Base-by-base conservation (phyloP, 2,797 vertebrate species). In the Pogoniulus pusillus region DNA sequence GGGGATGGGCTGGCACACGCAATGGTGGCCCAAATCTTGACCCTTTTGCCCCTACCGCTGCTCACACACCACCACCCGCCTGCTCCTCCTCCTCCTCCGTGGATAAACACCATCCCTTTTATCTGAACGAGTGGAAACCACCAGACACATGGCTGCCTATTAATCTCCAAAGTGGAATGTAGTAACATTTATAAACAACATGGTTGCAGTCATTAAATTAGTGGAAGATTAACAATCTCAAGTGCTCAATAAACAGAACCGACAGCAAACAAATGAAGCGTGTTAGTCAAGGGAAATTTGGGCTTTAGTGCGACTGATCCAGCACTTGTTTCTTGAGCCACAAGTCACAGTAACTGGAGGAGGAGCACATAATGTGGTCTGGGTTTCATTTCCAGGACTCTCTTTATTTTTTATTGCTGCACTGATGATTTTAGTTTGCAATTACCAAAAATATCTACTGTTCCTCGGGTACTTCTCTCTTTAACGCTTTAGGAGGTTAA, bases 371-470 rank as follows among this genome's bases (percentile, higher is more conserved):
- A 81, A 51, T 41, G 47, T 64, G 53, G 77, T 90, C 91, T 95
- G 82, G 84, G 51, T 90, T 89, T 95, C 15, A 65, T 94, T 91
- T 79, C 58, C 49, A 86, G 82, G 79, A 82, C 71, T 80, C 47
- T 58, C 79, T 92, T 95, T 93, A 87, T 92, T 82, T 95, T 94
- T 88, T 93, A 85, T 84, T 55, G 76, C 27, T 13, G n/a, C 29
- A 27, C 71, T 43, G 91, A 82, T n/a, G 60, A 81, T 89, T 85
- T 64, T 77, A 83, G 85, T 89, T 64, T 65, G 58, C 74, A 91
- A 72, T 76, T 77, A 85, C 60, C 57, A 73, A 76, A 87, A 83
- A 62, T 70, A 74, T 26, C 70, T 57, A 41, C 89, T 41, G 19
- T 82, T 89, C 57, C 10, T 3, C 35, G 49, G 53, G 68, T 41